A percentile compares a stretch with the other conserved stretches of the same genome.
Conservation (phyloP, 1,140 invertebrate species). For the Lamellibrachia luymesi region DNA sequence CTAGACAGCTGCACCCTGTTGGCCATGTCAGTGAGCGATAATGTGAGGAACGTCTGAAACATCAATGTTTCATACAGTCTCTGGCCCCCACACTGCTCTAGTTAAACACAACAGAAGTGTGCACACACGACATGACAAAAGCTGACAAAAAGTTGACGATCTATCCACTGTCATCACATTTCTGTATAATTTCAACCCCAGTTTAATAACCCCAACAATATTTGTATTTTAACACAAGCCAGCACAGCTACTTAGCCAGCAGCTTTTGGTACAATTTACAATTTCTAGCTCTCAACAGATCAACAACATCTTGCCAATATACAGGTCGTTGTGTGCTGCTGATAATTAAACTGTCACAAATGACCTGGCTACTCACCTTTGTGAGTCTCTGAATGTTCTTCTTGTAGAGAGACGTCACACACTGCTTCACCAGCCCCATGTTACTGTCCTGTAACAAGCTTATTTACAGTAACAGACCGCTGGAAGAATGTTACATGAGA, state of each 20-base stretch:
- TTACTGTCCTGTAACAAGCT: slow-evolving; percentile 67
- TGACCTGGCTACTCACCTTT: slow-evolving; percentile 61
- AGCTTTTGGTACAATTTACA: not conserved
- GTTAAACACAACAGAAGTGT: no score
- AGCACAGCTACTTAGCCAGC: not conserved
- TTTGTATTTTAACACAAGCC: not conserved
- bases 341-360: not conserved
- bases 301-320: no score
- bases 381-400: slow-evolving; percentile 96
- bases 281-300: not conserved
- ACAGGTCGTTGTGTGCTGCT: not conserved
- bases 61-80: not conserved
- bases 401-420: slow-evolving; percentile 84
- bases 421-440: slow-evolving; percentile 68
- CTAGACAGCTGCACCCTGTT: slow-evolving; percentile 81
- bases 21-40: slow-evolving; percentile 91
- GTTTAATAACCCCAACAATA: no score
- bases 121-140: no score
- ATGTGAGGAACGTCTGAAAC: slow-evolving; percentile 75
- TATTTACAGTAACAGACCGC: not conserved
- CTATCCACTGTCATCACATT: no score
- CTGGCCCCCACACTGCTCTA: no score
- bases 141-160: no score
- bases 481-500: not conserved
- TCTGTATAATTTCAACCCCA: no score